Conservation (phyloP, 2,113 vertebrate species). For the Sylvietta virens region DNA sequence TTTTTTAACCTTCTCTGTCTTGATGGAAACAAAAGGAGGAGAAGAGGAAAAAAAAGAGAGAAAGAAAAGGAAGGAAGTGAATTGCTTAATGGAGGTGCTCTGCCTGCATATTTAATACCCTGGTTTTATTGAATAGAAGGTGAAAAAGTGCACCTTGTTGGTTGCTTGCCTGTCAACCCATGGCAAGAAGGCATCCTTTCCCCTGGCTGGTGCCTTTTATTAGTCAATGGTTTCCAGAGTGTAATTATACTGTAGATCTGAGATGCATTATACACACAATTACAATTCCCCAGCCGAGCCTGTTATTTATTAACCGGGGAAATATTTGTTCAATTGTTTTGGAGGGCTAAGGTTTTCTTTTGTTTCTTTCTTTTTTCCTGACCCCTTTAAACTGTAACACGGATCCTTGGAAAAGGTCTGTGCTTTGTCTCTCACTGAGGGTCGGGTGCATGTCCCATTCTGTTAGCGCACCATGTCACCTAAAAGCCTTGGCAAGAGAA, state of each 20-base stretch:
- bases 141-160: conserved; percentile 77
- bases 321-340: conserved; percentile 63
- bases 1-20: conserved; percentile 49
- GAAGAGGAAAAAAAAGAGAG: not conserved
- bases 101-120: conserved; percentile 75
- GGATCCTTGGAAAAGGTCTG: not conserved
- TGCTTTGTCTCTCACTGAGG: not conserved
- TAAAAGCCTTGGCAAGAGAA: not conserved
- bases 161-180: conserved; percentile 73
- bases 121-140: conserved; percentile 78
- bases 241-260: conserved; percentile 77
- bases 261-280: conserved; percentile 73
- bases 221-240: conserved; percentile 72
- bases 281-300: conserved; percentile 65
- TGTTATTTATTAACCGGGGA: conserved; percentile 71
- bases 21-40: conserved; percentile 69
- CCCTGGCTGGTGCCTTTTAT: conserved; percentile 75
- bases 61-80: conserved; percentile 63
- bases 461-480: not conserved
- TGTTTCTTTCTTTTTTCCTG: not conserved
- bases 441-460: conserved; percentile 1
- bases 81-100: conserved; percentile 71
- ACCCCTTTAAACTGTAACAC: not conserved
- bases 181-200: conserved; percentile 73
- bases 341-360: conserved; percentile 39